A percentile compares a stretch with the other conserved stretches of the same genome.
These are phyloP conservation scores for Gymnoscopelus braueri DNA, from an alignment of 2,797 vertebrate genomes.

Conservation along the genomic window DNA sequence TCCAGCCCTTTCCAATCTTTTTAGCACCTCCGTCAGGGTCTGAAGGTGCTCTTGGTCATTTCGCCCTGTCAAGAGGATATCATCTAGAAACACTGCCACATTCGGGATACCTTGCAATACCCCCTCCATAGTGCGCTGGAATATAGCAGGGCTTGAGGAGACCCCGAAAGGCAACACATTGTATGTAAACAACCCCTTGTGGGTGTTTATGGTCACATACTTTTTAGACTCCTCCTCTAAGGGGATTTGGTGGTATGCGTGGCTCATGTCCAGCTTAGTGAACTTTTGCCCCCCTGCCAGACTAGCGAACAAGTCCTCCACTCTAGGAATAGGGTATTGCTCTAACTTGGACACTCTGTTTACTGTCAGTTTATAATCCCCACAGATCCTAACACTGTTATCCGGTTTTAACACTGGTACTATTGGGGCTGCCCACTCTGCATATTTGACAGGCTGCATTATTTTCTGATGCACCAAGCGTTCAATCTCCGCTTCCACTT, in stretches of 20 bases:
- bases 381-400: conserved; percentile 2
- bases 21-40: conserved; percentile 6
- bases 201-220: conserved; percentile 33
- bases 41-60: conserved; percentile 16
- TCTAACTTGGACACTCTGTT: conserved; percentile 25
- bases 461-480: not conserved
- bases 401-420: conserved; percentile 20
- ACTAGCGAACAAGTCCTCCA: conserved; percentile 26
- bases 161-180: conserved; percentile 28
- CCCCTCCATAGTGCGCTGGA: conserved; percentile 27
- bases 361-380: conserved; percentile 38
- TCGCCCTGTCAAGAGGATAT: conserved; percentile 24
- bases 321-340: conserved; percentile 19
- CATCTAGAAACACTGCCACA: conserved; percentile 33
- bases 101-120: conserved; percentile 17
- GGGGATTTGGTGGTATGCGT: conserved; percentile 32
- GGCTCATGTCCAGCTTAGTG: conserved; percentile 36
- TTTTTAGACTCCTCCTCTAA: conserved; percentile 23
- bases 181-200: conserved; percentile 23
- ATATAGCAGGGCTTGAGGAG: conserved; percentile 20
- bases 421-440: conserved; percentile 16
- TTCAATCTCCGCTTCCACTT: conserved; percentile 18
- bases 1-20: conserved; percentile 8
- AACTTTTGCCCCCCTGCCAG: conserved; percentile 29
- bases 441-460: conserved; percentile 18